Base-by-base conservation (phyloP, 1,140 invertebrate species). In the Dreissena polymorpha region DNA sequence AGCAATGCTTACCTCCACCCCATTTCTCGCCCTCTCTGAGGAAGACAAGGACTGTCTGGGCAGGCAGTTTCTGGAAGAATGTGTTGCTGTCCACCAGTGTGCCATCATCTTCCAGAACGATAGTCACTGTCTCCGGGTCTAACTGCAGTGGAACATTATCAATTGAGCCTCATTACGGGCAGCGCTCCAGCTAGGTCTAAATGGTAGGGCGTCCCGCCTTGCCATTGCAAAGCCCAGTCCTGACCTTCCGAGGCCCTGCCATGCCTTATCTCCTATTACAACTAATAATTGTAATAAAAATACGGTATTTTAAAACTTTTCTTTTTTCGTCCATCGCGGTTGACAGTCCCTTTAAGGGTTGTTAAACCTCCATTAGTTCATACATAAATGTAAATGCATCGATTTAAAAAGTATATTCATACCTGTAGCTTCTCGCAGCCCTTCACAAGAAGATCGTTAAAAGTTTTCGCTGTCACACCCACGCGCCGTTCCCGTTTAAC, bases 51-150 rank as follows among this genome's bases (percentile, higher is more conserved):
- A 90, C 89, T 7, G 89, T 91, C 29, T 91, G 90, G 8, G 89
- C 82, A 39, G 90, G 90, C 0, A 91, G 84, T 29, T 88, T 91
- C 70, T 88, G 87, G 69, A 91, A 89, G 78, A 90, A 91, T 21
- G 73, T 57, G 51, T 91, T 87, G 67, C 80, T 83, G 64, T 87
- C 86, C 13, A 91, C 87, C 12, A 84, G 50, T 27, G 91, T 90
- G 18, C 91, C 90, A 86, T 91, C 91, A 88, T 91, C 90, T 78
- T 91, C 91, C 53, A 91, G 79, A 0, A 90, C 88, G 14, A 91
- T 79, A 0, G 86, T 87, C 12, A 91, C 88, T 60, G 86, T 80
- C 14, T 87, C 82, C 27, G 77, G 74, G 21, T 84, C 63, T 53
- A 89, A 83, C 85, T 87, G 65, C 1, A 86, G 86, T 18, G 10